Percentiles rank a stretch among this genome's conserved stretches.
These are phyloP conservation scores for Pomacea maculata DNA, from an alignment of 1,140 invertebrate species.

Conservation along the genomic window DNA sequence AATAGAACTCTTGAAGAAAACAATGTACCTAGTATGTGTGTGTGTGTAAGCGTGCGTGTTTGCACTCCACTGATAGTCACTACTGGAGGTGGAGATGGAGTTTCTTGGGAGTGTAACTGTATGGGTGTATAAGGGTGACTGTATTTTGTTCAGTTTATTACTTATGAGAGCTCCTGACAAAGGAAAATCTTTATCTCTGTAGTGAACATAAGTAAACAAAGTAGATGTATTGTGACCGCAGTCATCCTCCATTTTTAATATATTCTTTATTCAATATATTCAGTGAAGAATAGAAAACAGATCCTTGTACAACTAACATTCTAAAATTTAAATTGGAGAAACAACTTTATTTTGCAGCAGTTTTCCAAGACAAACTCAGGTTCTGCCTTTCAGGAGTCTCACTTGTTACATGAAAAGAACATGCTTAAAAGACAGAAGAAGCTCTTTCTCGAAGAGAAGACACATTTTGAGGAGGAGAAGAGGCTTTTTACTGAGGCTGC, in stretches of 20 bases:
- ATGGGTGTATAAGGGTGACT: not conserved
- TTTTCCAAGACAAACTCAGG: conserved; percentile 44
- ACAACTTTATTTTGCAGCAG: conserved; percentile 40
- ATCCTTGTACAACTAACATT: not conserved
- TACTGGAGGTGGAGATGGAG: not conserved
- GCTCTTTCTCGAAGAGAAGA: conserved; percentile 55
- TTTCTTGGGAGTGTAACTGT: not conserved
- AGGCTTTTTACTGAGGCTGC: conserved; percentile 53
- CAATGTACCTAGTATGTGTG: not conserved
- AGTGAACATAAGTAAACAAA: not conserved
- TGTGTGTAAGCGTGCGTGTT: not conserved
- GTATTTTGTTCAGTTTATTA: not conserved
- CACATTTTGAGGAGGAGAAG: conserved; percentile 58
- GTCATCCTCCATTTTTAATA: not conserved
- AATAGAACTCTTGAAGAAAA: too few species aligned
- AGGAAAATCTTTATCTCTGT: not conserved
- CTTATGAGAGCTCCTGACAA: not conserved
- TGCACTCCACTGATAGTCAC: not conserved
- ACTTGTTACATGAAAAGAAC: conserved; percentile 52
- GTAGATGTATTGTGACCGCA: not conserved
- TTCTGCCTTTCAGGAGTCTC: conserved; percentile 51
- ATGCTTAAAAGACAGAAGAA: conserved; percentile 49
- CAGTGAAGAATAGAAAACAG: not conserved
- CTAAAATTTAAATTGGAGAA: not conserved
- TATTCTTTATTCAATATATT: not conserved